Evolutionary conservation across 2,797 vertebrate species (phyloP).

Genomic region (Enteromius argenteus): DNA sequence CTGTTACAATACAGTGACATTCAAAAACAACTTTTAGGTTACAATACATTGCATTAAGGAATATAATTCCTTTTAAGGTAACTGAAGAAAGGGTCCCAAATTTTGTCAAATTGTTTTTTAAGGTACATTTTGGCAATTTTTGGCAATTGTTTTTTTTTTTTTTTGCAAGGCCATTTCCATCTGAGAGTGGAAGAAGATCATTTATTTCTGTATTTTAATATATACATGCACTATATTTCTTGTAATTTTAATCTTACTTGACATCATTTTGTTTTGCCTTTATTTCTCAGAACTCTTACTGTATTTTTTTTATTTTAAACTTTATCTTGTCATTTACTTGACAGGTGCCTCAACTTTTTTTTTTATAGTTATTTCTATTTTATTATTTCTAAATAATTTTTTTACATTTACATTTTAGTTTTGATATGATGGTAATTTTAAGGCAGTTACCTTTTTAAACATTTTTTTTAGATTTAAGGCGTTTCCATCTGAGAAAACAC

Average conservation of each 20-base stretch:
- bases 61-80: too few relatives aligned
- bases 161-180: neutral
- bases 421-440: neutral
- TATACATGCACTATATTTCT: neutral
- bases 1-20: too few relatives aligned
- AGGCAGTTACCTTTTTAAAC: neutral
- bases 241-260: neutral
- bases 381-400: neutral
- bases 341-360: neutral
- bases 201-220: neutral
- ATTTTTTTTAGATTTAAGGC: neutral
- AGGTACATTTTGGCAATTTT: too few relatives aligned
- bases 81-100: too few relatives aligned
- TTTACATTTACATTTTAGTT: neutral
- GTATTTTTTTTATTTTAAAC: too few relatives aligned
- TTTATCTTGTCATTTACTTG: neutral
- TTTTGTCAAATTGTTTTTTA: too few relatives aligned
- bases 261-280: too few relatives aligned
- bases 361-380: neutral
- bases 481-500: neutral
- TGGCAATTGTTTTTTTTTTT: too few relatives aligned
- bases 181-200: neutral
- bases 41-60: too few relatives aligned
- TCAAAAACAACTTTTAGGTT: too few relatives aligned
- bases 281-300: too few relatives aligned